Evolutionary conservation across 2,888 invertebrate genomes (phyloP), one percentile per base, ranked within the genome.

Genomic region (Calliopum simillimum): DNA sequence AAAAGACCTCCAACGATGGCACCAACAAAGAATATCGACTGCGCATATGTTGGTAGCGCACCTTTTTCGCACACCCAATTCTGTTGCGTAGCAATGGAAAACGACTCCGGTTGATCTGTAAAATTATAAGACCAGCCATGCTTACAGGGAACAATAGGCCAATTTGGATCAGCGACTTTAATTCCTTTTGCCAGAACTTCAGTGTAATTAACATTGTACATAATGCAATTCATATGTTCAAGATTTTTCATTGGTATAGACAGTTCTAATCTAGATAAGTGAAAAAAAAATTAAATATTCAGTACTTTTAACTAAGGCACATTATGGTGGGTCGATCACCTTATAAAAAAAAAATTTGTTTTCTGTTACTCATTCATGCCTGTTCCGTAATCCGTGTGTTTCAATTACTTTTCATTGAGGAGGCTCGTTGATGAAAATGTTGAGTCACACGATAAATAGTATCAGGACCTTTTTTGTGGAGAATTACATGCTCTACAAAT

Each of bases 41-140:
- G 94, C 0, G 95, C 92, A 11, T 93, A 89, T 1, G 93, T 92
- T 1, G 94, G 91, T 65, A 93, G 84, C 64, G 93, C 92, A 69
- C 92, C 92, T 72, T 93, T 89, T 4, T 94, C 93, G 81, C 96
- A 96, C 51, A 96, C 96, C 96, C 96, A 96, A 81, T 93, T 91
- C 82, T 93, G 86, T 89, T 96, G 93, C 0, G 95, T 93, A 33
- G 96, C 93, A 53, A 97, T n/a, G n/a, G n/a, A n/a, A n/a, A n/a
- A n/a, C 92, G 5, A 96, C 95, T 6, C 90, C 86, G 95, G 96
- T 46, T 94, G 90, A 79, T 93, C 93, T 0, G 92, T 92, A 73
- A 89, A 90, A 82, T 96, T 93, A 82, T 94, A 96, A 77, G 94
- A 93, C 96, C 95, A 97, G 8, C 94, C 95, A 76, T 89, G 78